Evolutionary conservation across 1,140 invertebrate species (phyloP), one percentile per base, ranked within the genome.

Genomic region (Akabosia matsudoensis): DNA sequence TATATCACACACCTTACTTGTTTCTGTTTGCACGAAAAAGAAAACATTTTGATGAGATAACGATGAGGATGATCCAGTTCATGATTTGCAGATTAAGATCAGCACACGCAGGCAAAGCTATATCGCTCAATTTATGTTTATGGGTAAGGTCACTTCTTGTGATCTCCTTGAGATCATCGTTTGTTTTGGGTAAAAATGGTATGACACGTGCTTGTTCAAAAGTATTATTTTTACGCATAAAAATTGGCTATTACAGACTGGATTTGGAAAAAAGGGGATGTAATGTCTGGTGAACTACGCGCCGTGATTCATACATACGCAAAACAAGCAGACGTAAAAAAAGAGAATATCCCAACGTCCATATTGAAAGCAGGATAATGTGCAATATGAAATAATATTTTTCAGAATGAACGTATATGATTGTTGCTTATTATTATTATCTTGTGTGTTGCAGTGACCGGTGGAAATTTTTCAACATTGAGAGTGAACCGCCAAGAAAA

Each of bases 381-480:
- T 56, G 10, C 10, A 56, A 16, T 10, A 56, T 56, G 54, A 56
- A 16, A 56, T 56, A 56, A 56, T 56, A 45, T 10, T 56, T 13
- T 13, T 56, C 14, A 56, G 7, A 45, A 45, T 56, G 54, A 22
- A n/a, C 4, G 3, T 13, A 56, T 56, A 56, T 56, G 61, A 30
- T 61, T 67, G 26, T 30, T 67, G 3, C 28, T 31, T 67, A 67
- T 67, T 67, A 31, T 67, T 31, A 3, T 67, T 30, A 10, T 67
- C 7, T 67, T 67, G 28, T 67, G 61, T 67, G 61, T 67, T 67
- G 28, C 61, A 67, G 61, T 67, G 61, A 67, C 37, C 37, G 61
- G 54, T 56, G 54, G 22, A 56, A 45, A 45, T 45, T 10, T n/a
- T n/a, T 45, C 37, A 10, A 45, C 37, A 10, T 18, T 45, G 37